These are phyloP conservation scores for Fulmarus glacialis DNA, from an alignment of 2,113 vertebrate genomes.

Conservation along the genomic window DNA sequence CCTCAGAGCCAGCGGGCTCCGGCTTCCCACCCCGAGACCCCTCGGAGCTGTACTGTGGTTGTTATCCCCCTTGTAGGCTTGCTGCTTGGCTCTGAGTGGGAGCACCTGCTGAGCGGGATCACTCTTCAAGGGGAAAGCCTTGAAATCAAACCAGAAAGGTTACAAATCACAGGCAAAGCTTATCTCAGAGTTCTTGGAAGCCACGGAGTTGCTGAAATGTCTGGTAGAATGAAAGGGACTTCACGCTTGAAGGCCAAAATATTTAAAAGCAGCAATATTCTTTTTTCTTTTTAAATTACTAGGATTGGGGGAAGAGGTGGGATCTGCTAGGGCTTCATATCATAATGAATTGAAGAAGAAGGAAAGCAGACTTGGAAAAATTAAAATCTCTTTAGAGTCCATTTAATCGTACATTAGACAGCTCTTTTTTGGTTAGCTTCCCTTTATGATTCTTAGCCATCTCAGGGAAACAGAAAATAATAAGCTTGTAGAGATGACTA, in stretches of 20 bases:
- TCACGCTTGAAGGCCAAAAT: fast-evolving
- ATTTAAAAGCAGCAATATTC: background rate
- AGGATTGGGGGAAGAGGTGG: background rate
- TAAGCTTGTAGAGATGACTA: background rate
- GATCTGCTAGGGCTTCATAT: background rate
- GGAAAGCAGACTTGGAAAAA: background rate
- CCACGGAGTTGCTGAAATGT: background rate
- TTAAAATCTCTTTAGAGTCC: background rate
- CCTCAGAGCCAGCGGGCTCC: background rate
- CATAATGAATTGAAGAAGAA: background rate
- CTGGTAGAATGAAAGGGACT: background rate
- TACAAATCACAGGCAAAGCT: background rate
- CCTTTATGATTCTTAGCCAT: too few species aligned
- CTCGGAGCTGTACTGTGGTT: fast-evolving
- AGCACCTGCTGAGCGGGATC: background rate
- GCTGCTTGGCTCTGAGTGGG: background rate
- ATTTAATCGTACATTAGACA: background rate
- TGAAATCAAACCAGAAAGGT: background rate
- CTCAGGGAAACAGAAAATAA: background rate
- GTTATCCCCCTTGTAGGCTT: fast-evolving
- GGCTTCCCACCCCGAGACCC: fast-evolving
- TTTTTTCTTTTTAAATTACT: background rate
- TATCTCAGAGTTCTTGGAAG: background rate
- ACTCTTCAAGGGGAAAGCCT: background rate
- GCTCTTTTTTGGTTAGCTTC: background rate